These are phyloP conservation scores for Bradypodion ventrale DNA, from an alignment of 2,797 vertebrate genomes.

Conservation along the genomic window DNA sequence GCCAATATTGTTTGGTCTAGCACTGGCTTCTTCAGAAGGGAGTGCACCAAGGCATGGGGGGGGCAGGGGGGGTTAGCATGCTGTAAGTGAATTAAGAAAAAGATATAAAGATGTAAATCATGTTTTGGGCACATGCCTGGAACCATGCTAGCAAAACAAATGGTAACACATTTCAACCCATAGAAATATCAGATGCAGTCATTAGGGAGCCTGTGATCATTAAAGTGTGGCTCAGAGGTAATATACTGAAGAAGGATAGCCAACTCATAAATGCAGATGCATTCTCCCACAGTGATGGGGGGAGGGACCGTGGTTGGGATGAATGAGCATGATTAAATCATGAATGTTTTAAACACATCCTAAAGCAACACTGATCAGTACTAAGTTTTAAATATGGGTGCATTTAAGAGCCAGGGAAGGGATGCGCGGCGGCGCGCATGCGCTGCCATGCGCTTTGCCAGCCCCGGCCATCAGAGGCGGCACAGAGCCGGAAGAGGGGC, in stretches of 20 bases:
- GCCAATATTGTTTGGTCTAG: too few relatives aligned
- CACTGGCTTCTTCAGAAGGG: too few relatives aligned
- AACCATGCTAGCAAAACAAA: background rate
- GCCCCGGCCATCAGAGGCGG: too few relatives aligned
- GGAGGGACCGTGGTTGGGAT: too few relatives aligned
- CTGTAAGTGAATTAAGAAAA: background rate
- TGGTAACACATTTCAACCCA: background rate
- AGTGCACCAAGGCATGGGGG: too few relatives aligned
- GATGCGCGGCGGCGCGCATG: too few relatives aligned
- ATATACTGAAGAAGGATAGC: background rate
- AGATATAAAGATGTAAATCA: background rate
- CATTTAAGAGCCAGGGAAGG: background rate
- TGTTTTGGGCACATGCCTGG: too few relatives aligned
- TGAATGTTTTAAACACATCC: background rate
- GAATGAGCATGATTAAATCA: background rate
- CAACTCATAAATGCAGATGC: background rate
- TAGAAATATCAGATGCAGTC: background rate
- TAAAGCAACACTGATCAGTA: background rate
- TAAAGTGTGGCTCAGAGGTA: background rate
- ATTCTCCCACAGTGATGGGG: background rate
- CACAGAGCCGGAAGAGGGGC: too few relatives aligned
- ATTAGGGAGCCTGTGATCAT: background rate
- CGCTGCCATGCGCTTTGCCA: too few relatives aligned
- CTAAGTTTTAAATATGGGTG: background rate
- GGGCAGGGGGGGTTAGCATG: too few relatives aligned